Base-by-base conservation (phyloP, 2,888 invertebrate species). In the Eristalis pertinax region DNA sequence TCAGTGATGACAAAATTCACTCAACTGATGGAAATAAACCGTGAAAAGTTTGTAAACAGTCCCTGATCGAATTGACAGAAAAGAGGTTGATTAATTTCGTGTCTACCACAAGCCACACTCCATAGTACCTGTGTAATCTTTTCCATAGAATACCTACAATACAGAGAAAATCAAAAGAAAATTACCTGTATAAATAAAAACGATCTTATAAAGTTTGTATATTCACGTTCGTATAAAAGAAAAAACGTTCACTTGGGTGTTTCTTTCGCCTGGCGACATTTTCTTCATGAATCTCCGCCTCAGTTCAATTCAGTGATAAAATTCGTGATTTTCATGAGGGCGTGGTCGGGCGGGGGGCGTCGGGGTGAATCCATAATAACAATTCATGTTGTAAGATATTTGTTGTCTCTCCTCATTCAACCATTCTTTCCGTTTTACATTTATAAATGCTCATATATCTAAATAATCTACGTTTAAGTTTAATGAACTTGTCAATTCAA, bases 381-480 rank as follows among this genome's bases (percentile, higher is more conserved):
- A 32, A 43, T 72, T 73, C 65, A 81, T 79, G 19, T 38, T 68
- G 26, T 26, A 60, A 60, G 60, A 24, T 24, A 5, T 50, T 60
- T 43, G 50, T 41, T 32, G 19, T 68, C n/a, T 22, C 10, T 68
- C 65, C 58, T 11, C 41, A 38, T 74, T 22, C 62, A n/a, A n/a
- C n/a, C n/a, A 32, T 24, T 13, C 67, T 67, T 62, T 41, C 10
- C 32, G 32, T 73, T 77, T 76, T 68, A 64, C 63, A 68, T 72
- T 64, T 75, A 86, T 86, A 86, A 86, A 86, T 86, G 83, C 86
- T 83, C 86, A 78, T 86, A 78, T 83, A 83, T 86, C 82, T 86
- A 83, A 83, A 83, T 86, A 84, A 84, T 84, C 84, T 84, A 87
- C 79, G 60, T 74, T 82, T 80, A 64, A 79, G 76, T 76, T 87